These are phyloP conservation scores for Eleutherodactylus coqui DNA, from an alignment of 2,797 vertebrate genomes.

Conservation along the genomic window DNA sequence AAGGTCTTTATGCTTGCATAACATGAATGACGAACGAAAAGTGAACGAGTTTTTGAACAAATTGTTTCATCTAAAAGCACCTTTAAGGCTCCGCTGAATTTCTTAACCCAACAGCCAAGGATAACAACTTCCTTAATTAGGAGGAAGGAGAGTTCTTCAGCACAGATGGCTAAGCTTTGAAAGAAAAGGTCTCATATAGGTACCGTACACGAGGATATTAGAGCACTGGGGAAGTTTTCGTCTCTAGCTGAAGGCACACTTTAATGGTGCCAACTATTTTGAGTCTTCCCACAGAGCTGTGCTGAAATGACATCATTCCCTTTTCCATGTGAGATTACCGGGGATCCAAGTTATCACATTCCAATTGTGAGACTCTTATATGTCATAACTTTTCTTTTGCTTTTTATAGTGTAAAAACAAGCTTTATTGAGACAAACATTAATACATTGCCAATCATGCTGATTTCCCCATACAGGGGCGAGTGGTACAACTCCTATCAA, in stretches of 20 bases:
- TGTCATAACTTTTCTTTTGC: background rate
- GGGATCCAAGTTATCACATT: background rate
- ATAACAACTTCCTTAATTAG: background rate
- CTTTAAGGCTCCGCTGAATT: no score
- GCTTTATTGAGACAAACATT: no score
- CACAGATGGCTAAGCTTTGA: background rate
- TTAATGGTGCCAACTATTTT: background rate
- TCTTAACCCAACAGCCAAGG: no score
- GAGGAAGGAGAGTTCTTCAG: background rate
- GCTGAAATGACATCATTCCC: background rate
- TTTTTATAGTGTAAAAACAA: no score
- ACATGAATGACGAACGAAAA: no score
- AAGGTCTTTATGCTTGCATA: no score
- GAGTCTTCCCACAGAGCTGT: background rate
- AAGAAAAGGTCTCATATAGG: background rate
- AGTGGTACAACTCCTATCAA: no score
- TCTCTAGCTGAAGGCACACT: background rate
- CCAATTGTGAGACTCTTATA: background rate
- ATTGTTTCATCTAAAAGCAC: no score
- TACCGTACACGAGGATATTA: background rate
- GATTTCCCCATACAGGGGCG: no score
- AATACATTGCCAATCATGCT: no score
- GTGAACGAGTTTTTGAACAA: no score
- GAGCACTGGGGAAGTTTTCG: background rate
- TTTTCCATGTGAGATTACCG: background rate